phyloP scores from a whole-genome alignment of 2,888 invertebrate species.

The Dichetophora obliterata region DNA sequence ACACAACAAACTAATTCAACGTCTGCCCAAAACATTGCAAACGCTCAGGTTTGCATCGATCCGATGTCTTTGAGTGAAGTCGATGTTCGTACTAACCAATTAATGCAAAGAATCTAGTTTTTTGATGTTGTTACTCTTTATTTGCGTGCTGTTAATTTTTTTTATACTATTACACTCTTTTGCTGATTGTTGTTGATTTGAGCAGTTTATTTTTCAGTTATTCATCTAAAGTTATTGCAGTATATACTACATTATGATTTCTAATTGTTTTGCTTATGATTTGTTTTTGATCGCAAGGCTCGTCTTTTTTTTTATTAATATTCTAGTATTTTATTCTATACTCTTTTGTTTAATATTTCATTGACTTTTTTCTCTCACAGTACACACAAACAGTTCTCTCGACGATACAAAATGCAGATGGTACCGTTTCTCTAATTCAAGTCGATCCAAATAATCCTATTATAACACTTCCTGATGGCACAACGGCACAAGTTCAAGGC shows the following conservation, averaged over 20 bases:
- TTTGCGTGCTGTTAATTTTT: conserved; percentile 41
- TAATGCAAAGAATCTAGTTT: conserved; percentile 39
- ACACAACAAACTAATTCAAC: conserved; percentile 52
- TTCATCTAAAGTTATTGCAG: too few relatives aligned
- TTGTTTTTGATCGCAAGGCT: conserved; percentile 34
- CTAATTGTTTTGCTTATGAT: conserved; percentile 34
- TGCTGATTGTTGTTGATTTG: conserved; percentile 34
- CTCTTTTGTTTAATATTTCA: conserved; percentile 21
- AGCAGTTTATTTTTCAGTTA: conserved; percentile 11
- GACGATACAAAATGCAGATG: conserved; percentile 96
- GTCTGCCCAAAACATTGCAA: conserved; percentile 66
- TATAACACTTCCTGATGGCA: conserved; percentile 95
- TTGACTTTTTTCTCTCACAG: conserved; percentile 66
- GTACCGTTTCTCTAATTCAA: conserved; percentile 95
- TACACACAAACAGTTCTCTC: conserved; percentile 93
- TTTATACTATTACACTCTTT: conserved; percentile 45
- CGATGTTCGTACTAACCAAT: conserved; percentile 75
- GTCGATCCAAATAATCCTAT: conserved; percentile 94
- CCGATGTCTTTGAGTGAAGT: conserved; percentile 81
- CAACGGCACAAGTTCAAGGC: conserved; percentile 92
- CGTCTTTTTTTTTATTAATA: conserved; percentile 28
- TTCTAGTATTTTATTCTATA: conserved; percentile 1
- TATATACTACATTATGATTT: conserved; percentile 38
- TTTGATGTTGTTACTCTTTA: conserved; percentile 41
- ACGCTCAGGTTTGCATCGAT: conserved; percentile 84